A percentile compares a stretch with the other conserved stretches of the same genome.
Evolutionary conservation across 2,113 vertebrate species (phyloP).

Genomic region (Cololabis saira): DNA sequence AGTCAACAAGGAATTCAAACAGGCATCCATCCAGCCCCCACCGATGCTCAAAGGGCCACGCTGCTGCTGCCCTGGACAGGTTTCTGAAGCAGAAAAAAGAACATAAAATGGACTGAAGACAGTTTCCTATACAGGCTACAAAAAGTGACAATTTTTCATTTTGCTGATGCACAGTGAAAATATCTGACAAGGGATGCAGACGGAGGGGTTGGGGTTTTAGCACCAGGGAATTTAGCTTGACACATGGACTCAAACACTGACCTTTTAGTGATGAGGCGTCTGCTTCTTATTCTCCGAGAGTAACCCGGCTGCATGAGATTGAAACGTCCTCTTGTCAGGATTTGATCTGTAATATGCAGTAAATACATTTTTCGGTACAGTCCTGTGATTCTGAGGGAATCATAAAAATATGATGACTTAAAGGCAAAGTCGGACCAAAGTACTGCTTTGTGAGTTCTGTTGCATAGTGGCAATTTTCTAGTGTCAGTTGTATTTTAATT

Average conservation of each 20-base stretch:
- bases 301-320: no score
- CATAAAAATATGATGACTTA: no score
- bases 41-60: not conserved
- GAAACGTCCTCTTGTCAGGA: no score
- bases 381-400: no score
- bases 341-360: no score
- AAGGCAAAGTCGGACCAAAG: no score
- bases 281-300: not conserved
- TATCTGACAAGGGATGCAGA: constrained; percentile 31
- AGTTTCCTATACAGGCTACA: not conserved
- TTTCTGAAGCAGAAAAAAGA: constrained; percentile 8
- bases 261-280: constrained; percentile 7
- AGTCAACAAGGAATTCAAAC: not conserved
- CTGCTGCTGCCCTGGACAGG: not conserved
- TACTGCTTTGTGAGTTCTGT: no score
- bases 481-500: no score
- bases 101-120: not conserved
- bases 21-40: not conserved
- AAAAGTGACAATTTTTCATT: constrained; percentile 34
- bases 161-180: constrained; percentile 33
- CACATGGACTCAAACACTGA: constrained; percentile 16
- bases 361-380: no score
- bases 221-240: constrained; percentile 36
- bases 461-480: no score
- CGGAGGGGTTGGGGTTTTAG: constrained; percentile 13